Conservation (phyloP, 2,888 invertebrate species). For the Tenthredo livida region DNA sequence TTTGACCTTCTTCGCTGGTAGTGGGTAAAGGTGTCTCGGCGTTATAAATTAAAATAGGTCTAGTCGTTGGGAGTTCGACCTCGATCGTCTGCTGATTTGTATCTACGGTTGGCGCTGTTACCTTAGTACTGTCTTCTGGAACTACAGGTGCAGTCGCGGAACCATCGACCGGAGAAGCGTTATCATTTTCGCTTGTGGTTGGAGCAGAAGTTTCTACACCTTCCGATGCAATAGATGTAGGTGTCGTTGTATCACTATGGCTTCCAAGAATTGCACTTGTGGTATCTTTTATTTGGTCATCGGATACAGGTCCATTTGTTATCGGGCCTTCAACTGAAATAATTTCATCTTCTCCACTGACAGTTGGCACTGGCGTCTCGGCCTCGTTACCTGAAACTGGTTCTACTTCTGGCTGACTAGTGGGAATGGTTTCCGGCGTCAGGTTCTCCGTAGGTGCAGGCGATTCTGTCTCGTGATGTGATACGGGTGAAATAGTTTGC, state of each 20-base stretch:
- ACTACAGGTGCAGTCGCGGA: not conserved
- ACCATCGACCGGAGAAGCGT: constrained; percentile 24
- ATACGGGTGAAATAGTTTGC: constrained; percentile 25
- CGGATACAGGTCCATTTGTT: constrained; percentile 24
- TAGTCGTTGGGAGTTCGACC: not conserved
- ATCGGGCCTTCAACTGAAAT: constrained; percentile 15
- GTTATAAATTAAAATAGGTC: not conserved
- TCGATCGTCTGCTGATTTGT: not conserved
- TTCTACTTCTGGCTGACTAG: not conserved
- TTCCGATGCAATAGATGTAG: not conserved
- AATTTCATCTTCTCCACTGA: not conserved
- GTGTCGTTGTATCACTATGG: not conserved
- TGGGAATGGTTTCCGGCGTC: not conserved
- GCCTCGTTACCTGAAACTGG: constrained; percentile 7
- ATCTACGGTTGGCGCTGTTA: constrained; percentile 1
- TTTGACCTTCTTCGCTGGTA: constrained; percentile 23
- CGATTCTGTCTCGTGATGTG: constrained; percentile 14
- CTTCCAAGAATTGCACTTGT: constrained; percentile 14
- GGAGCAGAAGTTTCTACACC: not conserved
- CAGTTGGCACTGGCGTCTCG: constrained; percentile 23
- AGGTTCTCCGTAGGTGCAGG: not conserved
- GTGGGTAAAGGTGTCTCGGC: constrained; percentile 7
- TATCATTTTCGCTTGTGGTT: constrained; percentile 15
- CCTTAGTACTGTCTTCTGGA: not conserved
- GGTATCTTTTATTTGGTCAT: constrained; percentile 21